Conservation (phyloP, 2,888 invertebrate genomes). For the Myopa tessellatipennis region DNA sequence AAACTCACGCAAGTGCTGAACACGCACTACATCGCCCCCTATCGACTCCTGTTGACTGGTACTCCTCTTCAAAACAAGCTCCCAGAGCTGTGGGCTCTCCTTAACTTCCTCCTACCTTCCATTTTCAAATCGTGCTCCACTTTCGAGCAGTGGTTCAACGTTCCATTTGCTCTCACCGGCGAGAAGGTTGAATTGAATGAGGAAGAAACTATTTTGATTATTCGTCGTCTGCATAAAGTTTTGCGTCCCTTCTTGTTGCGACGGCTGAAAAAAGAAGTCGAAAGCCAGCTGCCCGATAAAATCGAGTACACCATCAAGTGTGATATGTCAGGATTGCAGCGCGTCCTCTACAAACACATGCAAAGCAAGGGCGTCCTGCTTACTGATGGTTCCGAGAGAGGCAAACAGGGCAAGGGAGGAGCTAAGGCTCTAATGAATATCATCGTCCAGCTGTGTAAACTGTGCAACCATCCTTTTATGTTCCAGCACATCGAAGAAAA, state of each 20-base stretch:
- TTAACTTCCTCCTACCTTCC: constrained; percentile 97
- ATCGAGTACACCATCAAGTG: constrained; percentile 98
- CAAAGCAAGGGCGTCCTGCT: constrained; percentile 94
- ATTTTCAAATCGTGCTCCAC: constrained; percentile 99
- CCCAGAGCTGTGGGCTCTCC: constrained; percentile 97
- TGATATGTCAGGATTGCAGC: constrained; percentile 97
- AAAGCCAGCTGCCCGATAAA: constrained; percentile 99
- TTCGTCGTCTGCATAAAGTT: constrained; percentile 98
- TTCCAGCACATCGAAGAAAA: constrained; percentile 98
- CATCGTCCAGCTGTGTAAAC: constrained; percentile 96
- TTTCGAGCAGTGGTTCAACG: constrained; percentile 99
- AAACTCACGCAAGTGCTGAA: constrained; percentile 98
- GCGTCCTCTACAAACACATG: constrained; percentile 97
- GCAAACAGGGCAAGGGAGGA: constrained; percentile 97
- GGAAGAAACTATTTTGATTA: constrained; percentile 99
- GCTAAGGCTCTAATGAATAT: constrained; percentile 99
- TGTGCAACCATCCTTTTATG: constrained; percentile 99
- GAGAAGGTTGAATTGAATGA: constrained; percentile 99
- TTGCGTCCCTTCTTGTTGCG: constrained; percentile 96
- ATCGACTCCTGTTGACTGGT: constrained; percentile 94
- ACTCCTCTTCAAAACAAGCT: constrained; percentile 98
- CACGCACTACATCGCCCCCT: constrained; percentile 96
- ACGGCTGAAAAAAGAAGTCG: constrained; percentile 98
- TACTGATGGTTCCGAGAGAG: constrained; percentile 97
- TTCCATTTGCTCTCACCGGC: constrained; percentile 99